Base-by-base conservation (phyloP, 2,113 vertebrate genomes). In the Dipodomys stephensi region DNA sequence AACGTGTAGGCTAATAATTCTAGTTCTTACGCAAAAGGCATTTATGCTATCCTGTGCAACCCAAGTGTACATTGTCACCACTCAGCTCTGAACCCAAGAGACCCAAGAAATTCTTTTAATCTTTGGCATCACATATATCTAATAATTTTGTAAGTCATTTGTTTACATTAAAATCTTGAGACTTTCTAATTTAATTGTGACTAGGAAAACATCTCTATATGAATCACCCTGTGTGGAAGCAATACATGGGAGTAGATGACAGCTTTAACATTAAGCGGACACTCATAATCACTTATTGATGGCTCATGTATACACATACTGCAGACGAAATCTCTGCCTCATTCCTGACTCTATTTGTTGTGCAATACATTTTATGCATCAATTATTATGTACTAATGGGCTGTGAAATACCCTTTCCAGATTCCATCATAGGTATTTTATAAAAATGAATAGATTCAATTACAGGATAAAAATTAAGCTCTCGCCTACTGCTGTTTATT, bases 401-500 rank as follows among this genome's bases (percentile, higher is more conserved):
- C 86, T 97, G 87, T 93, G 79, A 96, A 97, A 95, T 95, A 91
- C 84, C 92, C 93, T 92, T 96, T 92, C 82, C 74, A 78, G 80
- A 93, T 92, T 95, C 95, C 49, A 68, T 68, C 88, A 83, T 96
- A 94, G 49, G 10, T 65, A 65, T 92, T 96, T 96, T 96, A 89
- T 95, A 78, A 90, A 97, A 84, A 96, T 87, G 67, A 95, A 96
- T 95, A 93, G 85, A 96, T 90, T 96, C 88, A 96, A 96, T 96
- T 93, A 96, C 20, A 89, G 87, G 20, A 64, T 19, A 95, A 91
- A 93, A 94, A 87, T 88, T 90, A 93, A 97, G n/a, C 60, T 27
- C 81, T 90, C 8, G 1, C n/a, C 87, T 80, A 81, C 32, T 71
- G 57, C 90, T 94, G 30, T 93, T 97, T 94, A 95, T 97, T 97